These are phyloP conservation scores for Tenualosa ilisha DNA, from an alignment of 2,797 vertebrate genomes.

Conservation along the genomic window DNA sequence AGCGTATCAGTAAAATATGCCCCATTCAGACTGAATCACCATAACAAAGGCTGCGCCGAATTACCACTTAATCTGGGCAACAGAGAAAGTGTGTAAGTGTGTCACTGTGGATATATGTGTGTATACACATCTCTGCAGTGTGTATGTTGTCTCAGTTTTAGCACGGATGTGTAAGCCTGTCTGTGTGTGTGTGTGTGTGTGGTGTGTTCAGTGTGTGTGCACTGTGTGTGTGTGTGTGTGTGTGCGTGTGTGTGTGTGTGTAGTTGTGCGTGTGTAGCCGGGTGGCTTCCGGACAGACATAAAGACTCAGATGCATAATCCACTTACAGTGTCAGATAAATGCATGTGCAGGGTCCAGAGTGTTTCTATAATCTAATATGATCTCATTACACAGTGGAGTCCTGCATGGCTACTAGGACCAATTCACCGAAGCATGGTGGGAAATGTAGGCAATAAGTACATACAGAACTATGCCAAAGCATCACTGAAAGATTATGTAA, in stretches of 20 bases:
- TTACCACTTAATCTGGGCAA: constrained; percentile 5
- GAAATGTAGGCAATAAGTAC: background rate
- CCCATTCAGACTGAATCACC: constrained; percentile 10
- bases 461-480: background rate
- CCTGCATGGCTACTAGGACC: background rate
- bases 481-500: too few relatives aligned
- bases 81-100: background rate
- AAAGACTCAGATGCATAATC: constrained; percentile 14
- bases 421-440: background rate
- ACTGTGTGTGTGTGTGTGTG: constrained; percentile 8
- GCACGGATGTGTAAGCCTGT: background rate
- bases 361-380: constrained; percentile 47
- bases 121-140: background rate
- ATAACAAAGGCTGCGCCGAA: background rate
- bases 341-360: background rate
- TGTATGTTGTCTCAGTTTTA: background rate
- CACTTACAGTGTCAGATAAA: constrained; percentile 15
- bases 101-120: background rate
- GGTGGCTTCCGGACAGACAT: background rate
- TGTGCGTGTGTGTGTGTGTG: background rate
- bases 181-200: background rate
- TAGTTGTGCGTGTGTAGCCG: background rate
- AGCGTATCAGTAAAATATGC: constrained; percentile 15
- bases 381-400: constrained; percentile 32
- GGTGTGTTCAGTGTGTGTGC: background rate